phyloP scores from a whole-genome alignment of 2,888 invertebrate species.

The Zaprionus obscuricornis region DNA sequence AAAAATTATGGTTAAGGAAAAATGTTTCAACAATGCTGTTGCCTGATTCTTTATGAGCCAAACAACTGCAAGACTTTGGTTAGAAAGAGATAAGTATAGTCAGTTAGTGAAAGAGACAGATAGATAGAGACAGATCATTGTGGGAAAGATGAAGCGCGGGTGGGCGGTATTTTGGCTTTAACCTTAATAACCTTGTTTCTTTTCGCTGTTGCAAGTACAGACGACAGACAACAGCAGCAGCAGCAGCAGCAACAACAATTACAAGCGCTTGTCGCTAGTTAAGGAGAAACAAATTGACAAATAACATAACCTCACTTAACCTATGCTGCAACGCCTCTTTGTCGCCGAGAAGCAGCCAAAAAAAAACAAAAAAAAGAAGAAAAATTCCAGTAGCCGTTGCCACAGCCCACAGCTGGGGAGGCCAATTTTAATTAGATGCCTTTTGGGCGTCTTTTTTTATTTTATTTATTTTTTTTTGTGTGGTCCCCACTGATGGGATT shows the following conservation, averaged over 20 bases:
- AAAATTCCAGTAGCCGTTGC: constrained; percentile 60
- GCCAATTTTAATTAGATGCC: constrained; percentile 65
- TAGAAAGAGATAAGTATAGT: no score
- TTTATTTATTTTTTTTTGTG: no score
- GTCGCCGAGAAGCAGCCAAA: constrained; percentile 39
- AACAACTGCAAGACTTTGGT: no score
- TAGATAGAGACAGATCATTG: constrained; percentile 19
- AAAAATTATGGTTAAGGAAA: constrained; percentile 65
- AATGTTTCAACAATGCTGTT: constrained; percentile 33
- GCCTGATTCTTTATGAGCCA: constrained; percentile 29
- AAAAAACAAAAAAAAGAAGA: no score
- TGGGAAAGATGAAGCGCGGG: constrained; percentile 8
- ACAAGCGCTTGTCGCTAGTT: constrained; percentile 60
- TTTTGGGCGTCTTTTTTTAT: constrained; percentile 45
- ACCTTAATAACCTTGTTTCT: constrained; percentile 73
- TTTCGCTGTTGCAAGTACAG: constrained; percentile 45
- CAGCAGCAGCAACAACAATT: constrained; percentile 17
- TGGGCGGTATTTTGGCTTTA: constrained; percentile 49
- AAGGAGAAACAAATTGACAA: constrained; percentile 78
- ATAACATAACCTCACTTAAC: constrained; percentile 79
- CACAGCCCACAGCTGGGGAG: constrained; percentile 19
- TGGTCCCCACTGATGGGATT: constrained; percentile 40
- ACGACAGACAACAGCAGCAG: constrained; percentile 28
- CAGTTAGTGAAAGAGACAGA: background rate
- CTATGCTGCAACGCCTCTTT: constrained; percentile 69